Evolutionary conservation across 2,797 vertebrate species (phyloP).

Genomic region (Aulostomus chinensis): DNA sequence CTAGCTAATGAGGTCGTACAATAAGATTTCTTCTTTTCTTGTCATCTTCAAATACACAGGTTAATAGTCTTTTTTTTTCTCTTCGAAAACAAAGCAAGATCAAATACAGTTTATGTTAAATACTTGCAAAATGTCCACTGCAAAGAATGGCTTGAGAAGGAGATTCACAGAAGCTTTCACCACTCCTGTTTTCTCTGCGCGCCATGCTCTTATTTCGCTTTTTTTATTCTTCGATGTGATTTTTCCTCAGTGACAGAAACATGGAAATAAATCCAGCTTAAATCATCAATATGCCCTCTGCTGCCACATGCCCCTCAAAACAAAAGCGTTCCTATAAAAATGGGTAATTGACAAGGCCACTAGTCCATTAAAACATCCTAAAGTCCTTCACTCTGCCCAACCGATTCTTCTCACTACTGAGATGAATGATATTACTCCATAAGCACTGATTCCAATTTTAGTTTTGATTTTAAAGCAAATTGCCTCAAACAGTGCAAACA

Average conservation of each 20-base stretch:
- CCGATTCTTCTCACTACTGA: constrained; percentile 27
- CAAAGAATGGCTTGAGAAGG: constrained; percentile 63
- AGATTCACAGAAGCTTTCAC: constrained; percentile 38
- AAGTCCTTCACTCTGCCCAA: constrained; percentile 39
- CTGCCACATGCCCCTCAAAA: constrained; percentile 33
- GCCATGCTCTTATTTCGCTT: constrained; percentile 51
- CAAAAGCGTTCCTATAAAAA: constrained; percentile 54
- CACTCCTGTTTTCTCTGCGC: constrained; percentile 22
- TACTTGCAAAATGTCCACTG: constrained; percentile 73
- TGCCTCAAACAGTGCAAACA: constrained; percentile 82
- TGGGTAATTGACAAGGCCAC: constrained; percentile 75
- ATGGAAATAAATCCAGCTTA: too few species aligned
- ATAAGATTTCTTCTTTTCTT: constrained; percentile 42
- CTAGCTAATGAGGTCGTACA: constrained; percentile 65
- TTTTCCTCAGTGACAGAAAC: constrained; percentile 33
- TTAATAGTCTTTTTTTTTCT: constrained; percentile 35
- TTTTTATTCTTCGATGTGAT: constrained; percentile 17
- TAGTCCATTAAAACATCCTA: constrained; percentile 65
- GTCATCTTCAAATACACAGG: constrained; percentile 69
- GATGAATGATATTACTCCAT: constrained; percentile 21
- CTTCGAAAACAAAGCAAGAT: constrained; percentile 56
- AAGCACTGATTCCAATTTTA: constrained; percentile 53
- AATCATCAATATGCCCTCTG: constrained; percentile 28
- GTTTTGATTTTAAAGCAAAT: constrained; percentile 60
- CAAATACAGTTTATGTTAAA: constrained; percentile 57